Percentiles rank a stretch among this genome's conserved stretches.
Conservation (phyloP, 2,797 vertebrate genomes). For the Phoxinus dragarum region DNA sequence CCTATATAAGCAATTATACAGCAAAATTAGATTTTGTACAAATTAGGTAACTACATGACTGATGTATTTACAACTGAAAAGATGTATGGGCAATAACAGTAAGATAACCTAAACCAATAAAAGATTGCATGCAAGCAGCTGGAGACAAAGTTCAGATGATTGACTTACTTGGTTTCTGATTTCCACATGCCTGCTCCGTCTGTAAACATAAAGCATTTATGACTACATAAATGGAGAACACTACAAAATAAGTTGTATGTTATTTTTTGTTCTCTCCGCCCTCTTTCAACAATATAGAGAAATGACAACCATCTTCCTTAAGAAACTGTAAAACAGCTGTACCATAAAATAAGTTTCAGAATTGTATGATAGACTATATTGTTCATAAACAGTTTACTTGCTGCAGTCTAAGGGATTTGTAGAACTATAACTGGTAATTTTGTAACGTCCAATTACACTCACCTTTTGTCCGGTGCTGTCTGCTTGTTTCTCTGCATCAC, state of each 20-base stretch:
- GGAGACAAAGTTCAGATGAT: background rate
- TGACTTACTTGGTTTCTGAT: conserved; percentile 14
- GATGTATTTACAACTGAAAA: background rate
- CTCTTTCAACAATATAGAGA: background rate
- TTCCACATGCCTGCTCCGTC: background rate
- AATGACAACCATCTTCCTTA: background rate
- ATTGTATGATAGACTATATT: background rate
- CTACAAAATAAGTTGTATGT: background rate
- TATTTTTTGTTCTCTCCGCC: background rate
- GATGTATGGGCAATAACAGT: background rate
- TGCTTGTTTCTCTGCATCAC: background rate
- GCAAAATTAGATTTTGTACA: background rate
- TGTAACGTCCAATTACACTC: background rate
- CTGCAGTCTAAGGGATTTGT: background rate
- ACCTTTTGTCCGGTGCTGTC: background rate
- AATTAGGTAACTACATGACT: background rate
- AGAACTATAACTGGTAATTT: background rate
- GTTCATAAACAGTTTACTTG: background rate
- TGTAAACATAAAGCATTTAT: background rate
- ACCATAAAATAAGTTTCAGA: background rate
- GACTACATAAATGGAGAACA: background rate
- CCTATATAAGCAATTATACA: background rate
- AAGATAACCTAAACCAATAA: background rate
- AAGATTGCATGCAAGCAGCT: background rate
- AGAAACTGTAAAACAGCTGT: background rate